Base-by-base conservation (phyloP, 2,888 invertebrate species). In the Stenichneumon culpator region DNA sequence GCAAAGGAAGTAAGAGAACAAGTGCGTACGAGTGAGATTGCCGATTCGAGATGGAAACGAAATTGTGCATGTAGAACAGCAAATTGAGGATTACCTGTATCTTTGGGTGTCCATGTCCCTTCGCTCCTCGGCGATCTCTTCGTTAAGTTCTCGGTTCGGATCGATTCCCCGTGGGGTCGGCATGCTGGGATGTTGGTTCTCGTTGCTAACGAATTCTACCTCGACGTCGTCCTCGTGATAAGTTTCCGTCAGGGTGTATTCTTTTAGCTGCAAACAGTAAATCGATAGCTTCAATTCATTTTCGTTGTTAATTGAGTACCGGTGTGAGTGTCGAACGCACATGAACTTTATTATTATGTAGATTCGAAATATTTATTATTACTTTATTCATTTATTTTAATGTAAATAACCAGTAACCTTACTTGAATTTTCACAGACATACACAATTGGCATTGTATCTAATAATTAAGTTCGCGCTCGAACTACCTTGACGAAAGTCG, bases 191-290 rank as follows among this genome's bases (percentile, higher is more conserved):
- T 78, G 82, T 86, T 92, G 91, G 89, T 91, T 93, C 77, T 93
- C 93, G 88, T 90, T 92, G 90, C 93, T 93, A 86, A 94, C 91
- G 88, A 93, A 93, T 89, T 93, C 93, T 89, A 94, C 92, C 89
- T 94, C 94, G 72, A 93, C 91, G 91, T 97, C 97, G 94, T 97
- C 97, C 93, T 97, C 97, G 94, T 97, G 97, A 94, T 98, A 98
- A 87, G 97, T 97, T 94, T 98, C 97, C 88, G 97, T 97, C 88
- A 98, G 95, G 93, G 97, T 97, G 95, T 98, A 98, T 94, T 98
- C 98, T 91, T 97, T 97, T 87, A 98, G 95, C 98, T 98, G 95
- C 3, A 89, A 73, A 19, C 52, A 79, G 28, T 72, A 65, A 78
- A 68, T 44, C 32, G 44, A 68, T 57, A 11, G 7, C 1, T 25